Evolutionary conservation across 2,113 vertebrate species (phyloP).

Genomic region (Phyllostomus hastatus): DNA sequence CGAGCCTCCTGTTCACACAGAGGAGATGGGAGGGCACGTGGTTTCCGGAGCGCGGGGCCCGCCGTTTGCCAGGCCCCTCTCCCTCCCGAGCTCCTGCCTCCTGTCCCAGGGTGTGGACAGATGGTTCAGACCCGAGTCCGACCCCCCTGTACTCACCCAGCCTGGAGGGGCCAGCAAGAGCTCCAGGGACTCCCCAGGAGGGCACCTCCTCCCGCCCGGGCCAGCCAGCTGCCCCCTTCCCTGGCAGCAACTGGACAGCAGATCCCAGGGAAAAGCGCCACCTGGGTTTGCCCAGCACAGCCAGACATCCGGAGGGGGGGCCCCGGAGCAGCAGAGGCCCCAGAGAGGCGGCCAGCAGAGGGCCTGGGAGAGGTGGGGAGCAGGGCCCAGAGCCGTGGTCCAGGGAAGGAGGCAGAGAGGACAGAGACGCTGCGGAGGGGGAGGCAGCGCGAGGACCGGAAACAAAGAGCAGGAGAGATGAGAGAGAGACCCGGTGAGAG

Average conservation of each 20-base stretch:
- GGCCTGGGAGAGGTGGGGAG: constrained; percentile 4
- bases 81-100: constrained; percentile 14
- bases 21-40: neutral
- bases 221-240: constrained; percentile 70
- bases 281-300: constrained; percentile 39
- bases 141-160: neutral
- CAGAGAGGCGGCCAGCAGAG: neutral
- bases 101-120: constrained; percentile 53
- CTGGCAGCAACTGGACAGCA: constrained; percentile 53
- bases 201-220: constrained; percentile 28
- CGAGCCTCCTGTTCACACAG: neutral
- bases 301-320: neutral
- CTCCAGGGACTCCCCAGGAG: constrained; percentile 46
- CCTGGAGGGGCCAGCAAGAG: constrained; percentile 48
- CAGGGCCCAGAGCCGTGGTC: neutral
- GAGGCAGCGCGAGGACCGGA: neutral
- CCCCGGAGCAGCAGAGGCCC: neutral
- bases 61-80: neutral
- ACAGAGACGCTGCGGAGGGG: neutral
- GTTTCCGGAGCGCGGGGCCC: neutral
- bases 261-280: constrained; percentile 46
- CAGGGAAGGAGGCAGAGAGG: neutral
- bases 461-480: neutral
- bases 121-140: constrained; percentile 67
- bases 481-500: neutral